These are phyloP conservation scores for Lordiphosa andalusiaca DNA, from an alignment of 2,888 invertebrate genomes.

Conservation along the genomic window DNA sequence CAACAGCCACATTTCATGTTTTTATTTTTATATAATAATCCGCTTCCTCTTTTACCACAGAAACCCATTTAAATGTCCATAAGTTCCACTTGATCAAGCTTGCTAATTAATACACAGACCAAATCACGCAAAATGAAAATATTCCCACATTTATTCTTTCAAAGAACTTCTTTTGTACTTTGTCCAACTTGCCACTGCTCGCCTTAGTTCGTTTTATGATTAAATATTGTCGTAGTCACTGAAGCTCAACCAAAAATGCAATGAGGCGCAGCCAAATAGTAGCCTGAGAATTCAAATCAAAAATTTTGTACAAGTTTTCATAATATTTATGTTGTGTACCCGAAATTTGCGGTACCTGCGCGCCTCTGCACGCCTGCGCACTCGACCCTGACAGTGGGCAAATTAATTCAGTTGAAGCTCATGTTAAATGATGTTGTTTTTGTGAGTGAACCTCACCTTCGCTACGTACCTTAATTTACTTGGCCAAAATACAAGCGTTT, in stretches of 20 bases:
- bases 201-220: constrained; percentile 42
- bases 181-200: constrained; percentile 16
- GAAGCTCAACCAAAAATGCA: constrained; percentile 57
- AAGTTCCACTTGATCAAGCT: constrained; percentile 35
- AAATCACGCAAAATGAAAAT: constrained; percentile 18
- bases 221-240: constrained; percentile 60
- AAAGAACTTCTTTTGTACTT: constrained; percentile 48
- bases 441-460: constrained; percentile 6
- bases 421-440: constrained; percentile 37
- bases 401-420: constrained; percentile 42
- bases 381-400: constrained; percentile 25
- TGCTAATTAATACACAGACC: constrained; percentile 50
- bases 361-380: constrained; percentile 23
- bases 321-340: too few species aligned
- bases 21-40: background rate
- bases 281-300: constrained; percentile 51
- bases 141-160: constrained; percentile 54
- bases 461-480: constrained; percentile 52
- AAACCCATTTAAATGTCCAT: constrained; percentile 15
- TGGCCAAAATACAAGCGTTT: constrained; percentile 73
- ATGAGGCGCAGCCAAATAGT: constrained; percentile 43
- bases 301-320: constrained; percentile 10
- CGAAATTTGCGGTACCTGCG: constrained; percentile 27
- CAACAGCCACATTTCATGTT: too few species aligned
- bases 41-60: background rate